phyloP scores from a whole-genome alignment of 2,113 vertebrate genomes.

The cat (Felis catus) region F.catus_Fca126_mat1.0 CM031416.1:141724501-141725000 shows the following conservation, averaged over 20 bases:
- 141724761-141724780: neutral
- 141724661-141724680: neutral
- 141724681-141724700: neutral
- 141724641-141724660: neutral
- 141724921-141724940: neutral
- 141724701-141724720: neutral
- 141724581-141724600: neutral
- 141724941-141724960: no score
- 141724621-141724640: neutral
- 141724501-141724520: neutral
- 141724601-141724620: neutral
- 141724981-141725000: neutral
- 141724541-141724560: neutral
- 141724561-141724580: neutral
- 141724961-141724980: neutral
- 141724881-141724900: neutral
- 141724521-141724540: neutral
- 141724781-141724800: neutral
- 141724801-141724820: neutral
- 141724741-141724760: neutral
- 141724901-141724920: neutral
- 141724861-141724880: neutral
- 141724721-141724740: neutral
- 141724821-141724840: neutral
- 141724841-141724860: neutral